A percentile compares a stretch with the other conserved stretches of the same genome.
phyloP scores from a whole-genome alignment of 2,113 vertebrate genomes.

The Nannobrachium achirus region DNA sequence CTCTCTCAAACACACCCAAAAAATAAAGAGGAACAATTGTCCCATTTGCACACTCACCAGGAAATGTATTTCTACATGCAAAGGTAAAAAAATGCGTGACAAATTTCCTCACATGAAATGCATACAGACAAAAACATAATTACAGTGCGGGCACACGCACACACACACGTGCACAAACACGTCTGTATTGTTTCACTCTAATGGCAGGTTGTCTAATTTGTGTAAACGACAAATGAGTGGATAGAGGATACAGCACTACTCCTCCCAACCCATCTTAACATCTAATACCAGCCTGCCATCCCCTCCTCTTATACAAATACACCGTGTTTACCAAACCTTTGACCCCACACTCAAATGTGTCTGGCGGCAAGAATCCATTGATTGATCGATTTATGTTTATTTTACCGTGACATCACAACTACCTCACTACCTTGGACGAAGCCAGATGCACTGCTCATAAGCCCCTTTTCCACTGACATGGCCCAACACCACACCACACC shows the following conservation, averaged over 20 bases:
- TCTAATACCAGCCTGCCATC: slow-evolving; percentile 29
- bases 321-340: slow-evolving; percentile 31
- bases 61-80: background rate
- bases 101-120: background rate
- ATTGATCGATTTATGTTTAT: background rate
- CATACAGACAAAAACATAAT: background rate
- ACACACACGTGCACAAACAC: slow-evolving; percentile 5
- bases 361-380: background rate
- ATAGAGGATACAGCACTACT: slow-evolving; percentile 14
- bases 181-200: slow-evolving; percentile 47
- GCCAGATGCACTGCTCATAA: too few species aligned
- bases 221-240: slow-evolving; percentile 57
- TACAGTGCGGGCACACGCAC: slow-evolving; percentile 6
- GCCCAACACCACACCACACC: too few species aligned
- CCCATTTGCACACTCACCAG: background rate
- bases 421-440: too few species aligned
- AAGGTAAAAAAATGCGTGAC: background rate
- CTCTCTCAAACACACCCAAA: slow-evolving; percentile 7
- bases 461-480: too few species aligned
- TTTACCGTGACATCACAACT: too few species aligned
- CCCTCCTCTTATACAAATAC: slow-evolving; percentile 23
- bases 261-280: slow-evolving; percentile 29
- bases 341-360: background rate
- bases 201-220: slow-evolving; percentile 29
- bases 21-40: background rate